Evolutionary conservation across 2,113 vertebrate genomes (phyloP).

Genomic region (Oophaga pumilio): DNA sequence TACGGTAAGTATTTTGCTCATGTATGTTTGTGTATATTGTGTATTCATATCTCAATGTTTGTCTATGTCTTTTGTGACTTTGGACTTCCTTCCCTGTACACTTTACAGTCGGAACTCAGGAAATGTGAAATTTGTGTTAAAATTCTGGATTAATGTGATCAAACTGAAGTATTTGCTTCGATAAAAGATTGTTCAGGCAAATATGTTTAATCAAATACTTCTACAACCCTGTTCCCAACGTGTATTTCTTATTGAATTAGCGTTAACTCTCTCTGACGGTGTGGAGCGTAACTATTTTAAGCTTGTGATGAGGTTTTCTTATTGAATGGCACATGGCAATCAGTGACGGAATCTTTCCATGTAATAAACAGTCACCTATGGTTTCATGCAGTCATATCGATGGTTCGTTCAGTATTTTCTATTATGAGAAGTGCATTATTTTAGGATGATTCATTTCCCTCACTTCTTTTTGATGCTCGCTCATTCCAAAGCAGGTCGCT

Average conservation of each 20-base stretch:
- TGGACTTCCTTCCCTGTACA: background rate
- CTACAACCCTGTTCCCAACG: background rate
- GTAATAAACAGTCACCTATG: background rate
- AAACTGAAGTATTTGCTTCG: background rate
- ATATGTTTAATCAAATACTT: background rate
- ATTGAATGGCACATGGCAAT: background rate
- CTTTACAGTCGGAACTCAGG: background rate
- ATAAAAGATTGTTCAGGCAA: background rate
- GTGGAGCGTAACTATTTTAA: background rate
- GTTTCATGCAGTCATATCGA: background rate
- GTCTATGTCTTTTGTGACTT: background rate
- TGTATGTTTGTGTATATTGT: background rate
- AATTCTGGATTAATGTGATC: background rate
- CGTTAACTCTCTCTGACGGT: background rate
- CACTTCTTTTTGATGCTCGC: slow-evolving; percentile 54
- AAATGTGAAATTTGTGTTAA: background rate
- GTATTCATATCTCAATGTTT: background rate
- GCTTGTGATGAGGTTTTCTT: background rate
- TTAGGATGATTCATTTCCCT: background rate
- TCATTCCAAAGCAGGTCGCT: slow-evolving; percentile 86
- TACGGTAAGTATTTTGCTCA: no score
- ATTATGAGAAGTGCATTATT: slow-evolving; percentile 1
- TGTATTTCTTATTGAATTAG: background rate
- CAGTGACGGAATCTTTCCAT: background rate
- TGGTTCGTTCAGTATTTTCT: background rate